Percentiles rank a stretch among this genome's conserved stretches.
phyloP scores from a whole-genome alignment of 1,140 invertebrate genomes.

The Trachymyrmex septentrionalis region DNA sequence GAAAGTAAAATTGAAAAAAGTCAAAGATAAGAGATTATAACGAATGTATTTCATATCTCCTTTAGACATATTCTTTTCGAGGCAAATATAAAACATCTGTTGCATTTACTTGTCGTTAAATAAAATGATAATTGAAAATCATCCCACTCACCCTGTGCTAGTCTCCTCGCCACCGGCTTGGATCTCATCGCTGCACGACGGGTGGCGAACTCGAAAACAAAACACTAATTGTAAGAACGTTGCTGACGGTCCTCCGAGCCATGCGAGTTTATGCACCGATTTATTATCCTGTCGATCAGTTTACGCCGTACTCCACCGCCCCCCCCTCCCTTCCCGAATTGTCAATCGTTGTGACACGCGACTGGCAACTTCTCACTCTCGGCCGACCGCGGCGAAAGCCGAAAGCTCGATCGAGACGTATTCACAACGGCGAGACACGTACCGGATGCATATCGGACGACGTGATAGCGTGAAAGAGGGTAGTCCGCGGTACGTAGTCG shows the following conservation, averaged over 20 bases:
- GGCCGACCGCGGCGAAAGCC: neutral
- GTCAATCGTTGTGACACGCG: constrained; percentile 16
- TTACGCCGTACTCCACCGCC: constrained; percentile 64
- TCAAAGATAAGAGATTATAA: neutral
- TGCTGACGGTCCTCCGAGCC: constrained; percentile 80
- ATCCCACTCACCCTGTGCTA: constrained; percentile 85
- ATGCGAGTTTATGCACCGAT: constrained; percentile 79
- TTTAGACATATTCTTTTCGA: neutral
- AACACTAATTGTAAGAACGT: constrained; percentile 81
- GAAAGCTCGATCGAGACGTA: constrained; percentile 8
- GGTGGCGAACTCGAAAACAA: constrained; percentile 80
- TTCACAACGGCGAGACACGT: constrained; percentile 28
- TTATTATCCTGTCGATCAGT: constrained; percentile 70
- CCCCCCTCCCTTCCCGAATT: constrained; percentile 27
- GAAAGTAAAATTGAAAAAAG: neutral
- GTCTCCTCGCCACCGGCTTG: constrained; percentile 85
- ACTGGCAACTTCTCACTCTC: constrained; percentile 15
- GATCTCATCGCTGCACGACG: constrained; percentile 85
- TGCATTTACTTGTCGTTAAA: neutral
- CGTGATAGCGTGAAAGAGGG: constrained; percentile 27
- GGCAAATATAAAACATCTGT: neutral
- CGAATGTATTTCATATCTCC: neutral
- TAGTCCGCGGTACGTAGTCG: constrained; percentile 51
- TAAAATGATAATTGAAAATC: neutral
- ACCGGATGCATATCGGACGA: constrained; percentile 37